phyloP scores from a whole-genome alignment of 2,797 vertebrate genomes.

The Amazona ochrocephala region DNA sequence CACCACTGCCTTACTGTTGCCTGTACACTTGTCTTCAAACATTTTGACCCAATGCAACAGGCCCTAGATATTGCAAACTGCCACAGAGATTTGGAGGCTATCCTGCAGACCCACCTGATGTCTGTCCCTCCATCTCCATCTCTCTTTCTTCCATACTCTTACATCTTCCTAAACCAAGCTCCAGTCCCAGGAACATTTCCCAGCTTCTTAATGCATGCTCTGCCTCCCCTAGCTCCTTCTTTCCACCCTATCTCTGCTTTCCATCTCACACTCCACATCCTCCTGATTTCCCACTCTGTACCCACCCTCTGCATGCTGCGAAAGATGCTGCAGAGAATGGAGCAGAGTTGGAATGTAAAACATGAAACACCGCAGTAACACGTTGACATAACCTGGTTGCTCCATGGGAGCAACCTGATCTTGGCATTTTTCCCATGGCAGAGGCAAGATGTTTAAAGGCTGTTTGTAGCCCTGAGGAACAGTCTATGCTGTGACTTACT shows the following conservation, averaged over 20 bases:
- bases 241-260: not conserved
- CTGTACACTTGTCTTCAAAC: not conserved
- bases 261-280: not conserved
- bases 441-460: not conserved
- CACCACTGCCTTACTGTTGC: not conserved
- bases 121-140: not conserved
- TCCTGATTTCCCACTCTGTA: not conserved
- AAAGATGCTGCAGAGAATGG: not conserved
- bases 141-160: not conserved
- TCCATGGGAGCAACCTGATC: not conserved
- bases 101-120: rapidly evolving
- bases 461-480: not conserved
- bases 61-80: not conserved
- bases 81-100: not conserved
- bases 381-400: not conserved
- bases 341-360: not conserved
- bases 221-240: not conserved
- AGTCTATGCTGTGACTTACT: not conserved
- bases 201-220: not conserved
- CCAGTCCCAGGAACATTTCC: not conserved
- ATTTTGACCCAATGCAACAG: not conserved
- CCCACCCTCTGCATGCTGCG: not conserved
- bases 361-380: not conserved
- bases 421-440: not conserved
- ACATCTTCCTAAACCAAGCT: not conserved